phyloP scores from a whole-genome alignment of 2,113 vertebrate species.

The Actinemys pallida region DNA sequence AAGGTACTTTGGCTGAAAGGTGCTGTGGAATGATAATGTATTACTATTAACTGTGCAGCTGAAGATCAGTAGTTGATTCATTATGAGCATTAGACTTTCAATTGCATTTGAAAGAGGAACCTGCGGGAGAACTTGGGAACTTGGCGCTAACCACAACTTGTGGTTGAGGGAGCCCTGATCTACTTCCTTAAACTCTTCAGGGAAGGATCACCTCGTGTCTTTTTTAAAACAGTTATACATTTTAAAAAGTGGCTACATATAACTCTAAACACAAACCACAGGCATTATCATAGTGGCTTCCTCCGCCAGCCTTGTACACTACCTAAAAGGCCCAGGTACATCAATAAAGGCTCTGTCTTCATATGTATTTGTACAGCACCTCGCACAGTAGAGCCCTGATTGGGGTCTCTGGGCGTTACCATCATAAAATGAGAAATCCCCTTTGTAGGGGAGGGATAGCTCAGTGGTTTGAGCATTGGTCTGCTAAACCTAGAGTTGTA shows the following conservation, averaged over 20 bases:
- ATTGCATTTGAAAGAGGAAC: slow-evolving; percentile 35
- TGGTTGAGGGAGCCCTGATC: background rate
- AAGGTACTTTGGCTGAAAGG: background rate
- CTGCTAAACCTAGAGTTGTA: no score
- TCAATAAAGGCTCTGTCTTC: slow-evolving; percentile 7
- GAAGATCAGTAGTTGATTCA: background rate
- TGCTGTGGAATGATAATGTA: background rate
- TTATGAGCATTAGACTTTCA: background rate
- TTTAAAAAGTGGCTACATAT: background rate
- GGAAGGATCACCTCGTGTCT: slow-evolving; percentile 22
- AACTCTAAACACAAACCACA: slow-evolving; percentile 41
- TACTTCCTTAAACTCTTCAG: slow-evolving; percentile 10
- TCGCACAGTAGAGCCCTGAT: background rate
- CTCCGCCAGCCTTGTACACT: slow-evolving; percentile 62
- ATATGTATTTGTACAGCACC: background rate
- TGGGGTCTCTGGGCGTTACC: background rate
- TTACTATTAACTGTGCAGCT: background rate
- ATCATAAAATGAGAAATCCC: background rate
- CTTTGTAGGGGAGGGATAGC: background rate
- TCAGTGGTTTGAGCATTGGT: no score
- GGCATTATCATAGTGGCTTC: slow-evolving; percentile 64
- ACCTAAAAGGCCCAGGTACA: background rate
- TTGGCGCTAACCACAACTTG: background rate
- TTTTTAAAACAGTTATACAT: background rate
- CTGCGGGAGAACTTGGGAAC: background rate